These are phyloP conservation scores for Eilema sororculum DNA, from an alignment of 2,888 invertebrate species.

Conservation along the genomic window DNA sequence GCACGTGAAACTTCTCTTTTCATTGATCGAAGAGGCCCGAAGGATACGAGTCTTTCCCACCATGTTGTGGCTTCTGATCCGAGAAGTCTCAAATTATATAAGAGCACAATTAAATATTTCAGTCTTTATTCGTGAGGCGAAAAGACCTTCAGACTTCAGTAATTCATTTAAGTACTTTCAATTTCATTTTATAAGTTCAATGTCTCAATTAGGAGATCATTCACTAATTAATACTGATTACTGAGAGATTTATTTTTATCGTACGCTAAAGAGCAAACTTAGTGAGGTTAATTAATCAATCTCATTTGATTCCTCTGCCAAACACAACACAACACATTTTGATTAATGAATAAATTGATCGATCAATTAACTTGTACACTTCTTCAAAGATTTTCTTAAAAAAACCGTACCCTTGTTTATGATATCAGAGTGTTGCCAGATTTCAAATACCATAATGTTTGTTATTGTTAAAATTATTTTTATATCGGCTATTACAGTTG, in stretches of 20 bases:
- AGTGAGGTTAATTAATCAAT: slow-evolving; percentile 38
- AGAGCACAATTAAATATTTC: no score
- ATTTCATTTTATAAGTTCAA: background rate
- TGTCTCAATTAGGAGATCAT: background rate
- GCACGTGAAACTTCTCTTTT: no score
- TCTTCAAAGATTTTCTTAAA: slow-evolving; percentile 4
- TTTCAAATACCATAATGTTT: slow-evolving; percentile 38
- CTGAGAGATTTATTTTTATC: slow-evolving; percentile 26
- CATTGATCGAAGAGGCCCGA: no score
- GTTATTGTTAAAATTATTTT: slow-evolving; percentile 57
- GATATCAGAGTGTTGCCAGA: slow-evolving; percentile 15
- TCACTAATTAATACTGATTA: slow-evolving; percentile 19
- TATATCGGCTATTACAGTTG: slow-evolving; percentile 50
- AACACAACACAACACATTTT: slow-evolving; percentile 34
- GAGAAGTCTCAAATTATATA: no score
- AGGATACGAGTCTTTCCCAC: no score
- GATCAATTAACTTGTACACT: slow-evolving; percentile 19
- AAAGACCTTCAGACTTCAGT: no score
- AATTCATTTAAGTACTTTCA: background rate
- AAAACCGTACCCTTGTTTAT: slow-evolving; percentile 20
- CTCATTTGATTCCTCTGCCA: slow-evolving; percentile 43
- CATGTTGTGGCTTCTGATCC: no score
- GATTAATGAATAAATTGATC: slow-evolving; percentile 45
- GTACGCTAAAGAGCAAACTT: slow-evolving; percentile 26
- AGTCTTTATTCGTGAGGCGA: no score